phyloP scores from a whole-genome alignment of 2,113 vertebrate species.

The Anthoscopus minutus region DNA sequence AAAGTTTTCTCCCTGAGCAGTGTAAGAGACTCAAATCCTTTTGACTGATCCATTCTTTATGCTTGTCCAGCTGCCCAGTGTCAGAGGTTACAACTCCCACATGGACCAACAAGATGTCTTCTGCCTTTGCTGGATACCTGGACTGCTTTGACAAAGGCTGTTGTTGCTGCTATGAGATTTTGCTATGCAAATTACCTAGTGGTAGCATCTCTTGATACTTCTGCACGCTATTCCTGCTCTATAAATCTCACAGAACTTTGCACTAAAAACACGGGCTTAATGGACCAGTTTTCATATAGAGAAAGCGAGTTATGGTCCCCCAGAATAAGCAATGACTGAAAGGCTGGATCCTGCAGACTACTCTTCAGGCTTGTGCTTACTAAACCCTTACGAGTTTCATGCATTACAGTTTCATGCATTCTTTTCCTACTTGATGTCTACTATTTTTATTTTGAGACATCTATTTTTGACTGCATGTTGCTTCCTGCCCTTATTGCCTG shows the following conservation, averaged over 20 bases:
- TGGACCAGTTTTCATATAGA: background rate
- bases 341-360: background rate
- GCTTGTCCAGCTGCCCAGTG: background rate
- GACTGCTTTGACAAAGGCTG: background rate
- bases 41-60: background rate
- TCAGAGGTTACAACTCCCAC: background rate
- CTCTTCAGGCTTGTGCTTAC: background rate
- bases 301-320: background rate
- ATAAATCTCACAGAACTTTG: background rate
- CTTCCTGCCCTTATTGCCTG: background rate
- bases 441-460: background rate
- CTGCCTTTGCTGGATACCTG: background rate
- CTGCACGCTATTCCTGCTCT: background rate
- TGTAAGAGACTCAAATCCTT: background rate
- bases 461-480: background rate
- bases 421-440: background rate
- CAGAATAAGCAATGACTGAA: background rate
- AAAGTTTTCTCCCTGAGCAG: background rate
- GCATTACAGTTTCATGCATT: background rate
- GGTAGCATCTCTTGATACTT: background rate
- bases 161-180: background rate
- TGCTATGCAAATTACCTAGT: background rate
- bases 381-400: background rate
- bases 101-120: background rate
- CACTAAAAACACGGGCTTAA: background rate